Evolutionary conservation across 2,113 vertebrate species (phyloP).

Genomic region (Phaethon lepturus): DNA sequence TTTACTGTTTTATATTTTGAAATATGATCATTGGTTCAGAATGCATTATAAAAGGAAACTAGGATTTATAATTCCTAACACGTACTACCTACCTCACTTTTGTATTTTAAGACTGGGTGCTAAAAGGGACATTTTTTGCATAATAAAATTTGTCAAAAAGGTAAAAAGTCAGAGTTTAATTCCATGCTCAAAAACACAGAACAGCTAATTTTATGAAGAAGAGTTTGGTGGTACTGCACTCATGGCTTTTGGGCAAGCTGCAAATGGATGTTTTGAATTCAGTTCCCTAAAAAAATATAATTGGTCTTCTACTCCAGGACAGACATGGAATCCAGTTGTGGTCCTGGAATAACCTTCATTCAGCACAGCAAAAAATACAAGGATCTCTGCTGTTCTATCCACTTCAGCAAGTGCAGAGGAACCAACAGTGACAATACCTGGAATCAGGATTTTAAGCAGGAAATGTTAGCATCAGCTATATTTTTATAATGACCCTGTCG

Average conservation of each 20-base stretch:
- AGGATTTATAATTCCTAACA: neutral
- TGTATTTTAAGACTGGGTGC: neutral
- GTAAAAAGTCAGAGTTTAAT: neutral
- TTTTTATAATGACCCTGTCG: neutral
- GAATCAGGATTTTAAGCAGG: neutral
- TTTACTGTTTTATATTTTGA: neutral
- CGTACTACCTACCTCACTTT: neutral
- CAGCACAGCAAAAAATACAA: neutral
- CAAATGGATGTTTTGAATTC: neutral
- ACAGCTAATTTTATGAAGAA: neutral
- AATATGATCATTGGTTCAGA: neutral
- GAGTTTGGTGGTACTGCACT: neutral
- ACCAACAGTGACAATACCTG: neutral
- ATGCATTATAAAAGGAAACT: neutral
- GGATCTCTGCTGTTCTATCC: neutral
- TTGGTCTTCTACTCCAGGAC: neutral
- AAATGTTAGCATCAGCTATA: neutral
- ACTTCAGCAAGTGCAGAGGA: neutral
- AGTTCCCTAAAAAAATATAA: neutral
- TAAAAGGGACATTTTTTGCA: neutral
- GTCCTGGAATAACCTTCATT: neutral
- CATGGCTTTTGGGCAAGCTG: neutral
- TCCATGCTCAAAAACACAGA: neutral
- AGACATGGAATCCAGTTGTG: neutral
- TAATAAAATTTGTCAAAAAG: neutral